Evolutionary conservation across 2,113 vertebrate species (phyloP).

Genomic region (Sitta europaea): DNA sequence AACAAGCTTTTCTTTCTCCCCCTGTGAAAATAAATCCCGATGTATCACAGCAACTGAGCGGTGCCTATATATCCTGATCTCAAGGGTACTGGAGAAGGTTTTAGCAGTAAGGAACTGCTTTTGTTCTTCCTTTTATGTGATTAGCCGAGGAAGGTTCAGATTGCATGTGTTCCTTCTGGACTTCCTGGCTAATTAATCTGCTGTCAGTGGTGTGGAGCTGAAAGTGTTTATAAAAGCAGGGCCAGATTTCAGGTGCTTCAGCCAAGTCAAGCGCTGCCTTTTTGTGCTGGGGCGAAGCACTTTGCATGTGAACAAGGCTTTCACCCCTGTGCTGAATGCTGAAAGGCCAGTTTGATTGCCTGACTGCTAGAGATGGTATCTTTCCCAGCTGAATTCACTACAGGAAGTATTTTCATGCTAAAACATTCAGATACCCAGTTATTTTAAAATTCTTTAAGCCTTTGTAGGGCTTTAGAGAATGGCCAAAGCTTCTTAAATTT

Average conservation of each 20-base stretch:
- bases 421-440: not conserved
- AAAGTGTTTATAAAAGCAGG: conserved; percentile 27
- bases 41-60: not conserved
- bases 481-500: not conserved
- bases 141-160: conserved; percentile 24
- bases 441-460: not conserved
- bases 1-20: not conserved
- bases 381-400: not conserved
- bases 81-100: not conserved
- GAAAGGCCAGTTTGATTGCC: not conserved
- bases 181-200: conserved; percentile 62
- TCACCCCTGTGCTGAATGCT: not conserved
- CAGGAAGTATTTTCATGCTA: not conserved
- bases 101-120: not conserved
- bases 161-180: conserved; percentile 40
- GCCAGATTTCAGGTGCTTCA: conserved; percentile 34
- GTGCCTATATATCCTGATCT: not conserved
- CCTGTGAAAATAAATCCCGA: not conserved
- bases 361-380: not conserved
- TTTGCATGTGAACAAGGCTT: not conserved
- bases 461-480: not conserved
- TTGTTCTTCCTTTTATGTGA: conserved; percentile 26
- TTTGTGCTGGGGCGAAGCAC: not conserved
- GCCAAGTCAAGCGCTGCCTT: conserved; percentile 14
- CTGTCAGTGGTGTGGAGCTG: conserved; percentile 18